Base-by-base conservation (phyloP, 2,797 vertebrate genomes). In the Falco concolor region DNA sequence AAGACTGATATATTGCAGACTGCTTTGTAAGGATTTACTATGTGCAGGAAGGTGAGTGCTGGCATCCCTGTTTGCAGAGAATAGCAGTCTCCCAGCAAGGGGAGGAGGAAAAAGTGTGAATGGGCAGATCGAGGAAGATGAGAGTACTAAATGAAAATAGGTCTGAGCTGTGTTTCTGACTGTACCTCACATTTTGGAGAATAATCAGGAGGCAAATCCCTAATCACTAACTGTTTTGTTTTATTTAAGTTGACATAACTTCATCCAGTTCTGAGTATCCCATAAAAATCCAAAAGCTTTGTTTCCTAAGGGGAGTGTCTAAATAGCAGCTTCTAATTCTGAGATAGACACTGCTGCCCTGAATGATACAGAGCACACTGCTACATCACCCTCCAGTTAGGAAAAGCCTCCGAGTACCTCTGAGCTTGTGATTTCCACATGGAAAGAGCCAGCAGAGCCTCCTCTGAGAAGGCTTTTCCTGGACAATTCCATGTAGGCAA, bases 1-100 rank as follows among this genome's bases (percentile, higher is more conserved):
- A 72, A 59, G 25, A 28, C 40, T 72, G 49, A 69, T 72, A 22
- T 22, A 44, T 75, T 32, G 24, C 54, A 84, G 77, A 23, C 56
- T 87, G 47, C 52, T 90, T 89, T 89, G 87, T 65, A 84, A 79
- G 30, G 36, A 89, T 95, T 96, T 94, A 63, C 64, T 76, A 4
- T 22, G 14, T 38, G n/a, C 57, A 87, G 74, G 38, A 92, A 87
- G 38, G 12, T 75, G 53, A 50, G 24, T 42, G 40, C n/a, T 69
- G 53, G 16, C 22, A 56, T 49, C 30, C 47, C 23, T 65, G 16
- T 6, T 3, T 18, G n/a, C 49, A 52, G 27, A 59, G 40, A 24
- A 53, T 83, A 56, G 20, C 7, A 38, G 22, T 79, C 49, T 92
- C 50, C 61, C 49, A 65, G 42, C 12, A 87, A 87, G 27, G 19